Evolutionary conservation across 2,797 vertebrate species (phyloP).

Genomic region (Pseudotriccus pelzelni): DNA sequence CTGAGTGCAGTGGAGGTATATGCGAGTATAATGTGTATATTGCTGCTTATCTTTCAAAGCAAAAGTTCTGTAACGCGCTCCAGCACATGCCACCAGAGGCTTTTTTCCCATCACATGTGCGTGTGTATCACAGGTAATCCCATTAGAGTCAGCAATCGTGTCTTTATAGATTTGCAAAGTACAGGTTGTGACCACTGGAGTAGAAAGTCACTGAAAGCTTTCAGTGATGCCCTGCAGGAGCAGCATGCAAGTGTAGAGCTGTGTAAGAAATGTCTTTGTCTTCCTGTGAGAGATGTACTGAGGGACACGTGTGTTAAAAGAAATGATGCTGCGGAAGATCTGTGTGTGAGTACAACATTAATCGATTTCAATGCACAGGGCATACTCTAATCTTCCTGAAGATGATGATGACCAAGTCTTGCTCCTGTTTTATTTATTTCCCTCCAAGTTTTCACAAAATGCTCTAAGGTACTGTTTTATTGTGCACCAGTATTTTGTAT

Average conservation of each 20-base stretch:
- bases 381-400: background rate
- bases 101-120: background rate
- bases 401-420: background rate
- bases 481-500: background rate
- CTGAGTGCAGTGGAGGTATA: background rate
- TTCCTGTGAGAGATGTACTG: background rate
- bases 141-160: background rate
- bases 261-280: background rate
- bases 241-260: background rate
- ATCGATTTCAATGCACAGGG: background rate
- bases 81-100: background rate
- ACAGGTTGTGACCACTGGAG: background rate
- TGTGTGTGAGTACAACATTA: background rate
- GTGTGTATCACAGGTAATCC: background rate
- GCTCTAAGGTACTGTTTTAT: background rate
- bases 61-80: background rate
- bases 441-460: background rate
- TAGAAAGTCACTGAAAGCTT: background rate
- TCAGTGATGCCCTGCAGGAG: background rate
- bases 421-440: background rate
- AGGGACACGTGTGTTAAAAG: background rate
- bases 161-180: background rate
- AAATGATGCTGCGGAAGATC: background rate
- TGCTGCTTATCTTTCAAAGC: background rate
- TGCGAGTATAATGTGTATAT: fast-evolving